Evolutionary conservation across 2,113 vertebrate genomes (phyloP).

Genomic region (Hippopotamus amphibius): DNA sequence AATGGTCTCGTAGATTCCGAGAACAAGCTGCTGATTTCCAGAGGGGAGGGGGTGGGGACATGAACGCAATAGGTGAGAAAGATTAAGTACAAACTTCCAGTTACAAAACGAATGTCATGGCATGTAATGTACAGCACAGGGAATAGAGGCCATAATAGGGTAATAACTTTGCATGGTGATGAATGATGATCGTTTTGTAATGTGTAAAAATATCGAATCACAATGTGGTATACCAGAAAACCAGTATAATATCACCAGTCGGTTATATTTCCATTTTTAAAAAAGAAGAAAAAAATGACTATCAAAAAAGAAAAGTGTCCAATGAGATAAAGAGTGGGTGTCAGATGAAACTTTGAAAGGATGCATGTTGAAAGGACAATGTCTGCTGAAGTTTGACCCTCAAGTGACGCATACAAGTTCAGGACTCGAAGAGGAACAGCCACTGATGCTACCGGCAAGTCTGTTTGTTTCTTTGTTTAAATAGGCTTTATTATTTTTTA

Average conservation of each 20-base stretch:
- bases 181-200: background rate
- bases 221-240: background rate
- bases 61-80: background rate
- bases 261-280: background rate
- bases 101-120: background rate
- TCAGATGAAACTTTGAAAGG: background rate
- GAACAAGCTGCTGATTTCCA: background rate
- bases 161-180: background rate
- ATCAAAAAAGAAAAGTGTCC: background rate
- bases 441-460: background rate
- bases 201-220: background rate
- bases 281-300: background rate
- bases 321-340: background rate
- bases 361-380: background rate
- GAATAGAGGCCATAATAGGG: background rate
- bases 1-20: background rate
- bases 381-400: background rate
- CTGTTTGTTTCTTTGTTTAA: background rate
- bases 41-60: background rate
- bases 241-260: background rate
- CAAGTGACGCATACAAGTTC: background rate
- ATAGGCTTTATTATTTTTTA: background rate
- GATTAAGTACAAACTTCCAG: background rate
- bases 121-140: background rate
- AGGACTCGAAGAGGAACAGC: background rate